Base-by-base conservation (phyloP, 2,888 invertebrate species). In the Eupithecia insigniata region DNA sequence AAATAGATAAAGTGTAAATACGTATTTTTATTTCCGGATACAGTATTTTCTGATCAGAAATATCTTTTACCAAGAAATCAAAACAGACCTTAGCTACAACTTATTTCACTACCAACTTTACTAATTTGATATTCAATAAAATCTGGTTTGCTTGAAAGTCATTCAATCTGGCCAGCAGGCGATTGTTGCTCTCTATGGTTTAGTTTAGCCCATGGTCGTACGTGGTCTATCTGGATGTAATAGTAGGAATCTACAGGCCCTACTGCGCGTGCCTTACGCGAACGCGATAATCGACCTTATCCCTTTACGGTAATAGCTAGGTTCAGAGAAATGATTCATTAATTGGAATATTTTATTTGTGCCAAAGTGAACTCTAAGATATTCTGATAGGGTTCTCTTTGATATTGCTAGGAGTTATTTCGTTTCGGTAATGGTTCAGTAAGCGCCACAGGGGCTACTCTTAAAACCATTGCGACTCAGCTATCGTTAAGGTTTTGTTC, bases 201-300 rank as follows among this genome's bases (percentile, higher is more conserved):
- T 22, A n/a, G 16, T 34, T 62, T 67, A 46, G 32, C 64, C 64
- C 65, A 30, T 79, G 80, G 78, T 80, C 75, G 84, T 84, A 87
- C 90, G 90, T 90, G 90, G 84, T 85, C 82, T 88, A 88, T 90
- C 88, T 83, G 80, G 81, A 74, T 32, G 80, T 81, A 80, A 76
- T 72, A 76, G 80, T 82, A 87, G 89, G 89, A 89, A 87, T 81
- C n/a, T n/a, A n/a, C 79, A 70, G 71, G 74, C 77, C 75, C 79
- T 77, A 76, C 22, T 68, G 69, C 55, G 73, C 75, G 74, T 73
- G 72, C 73, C 66, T 46, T 28, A 60, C n/a, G n/a, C n/a, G n/a
- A 70, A 71, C 74, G 79, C 78, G 75, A 83, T 81, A 80, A 78
- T 73, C 82, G 72, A 78, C 83, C 71, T 81, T 87, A 81, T 81